A percentile compares a stretch with the other conserved stretches of the same genome.
These are phyloP conservation scores for Rugalucina vietnamica DNA, from an alignment of 2,888 invertebrate species.

Conservation along the genomic window DNA sequence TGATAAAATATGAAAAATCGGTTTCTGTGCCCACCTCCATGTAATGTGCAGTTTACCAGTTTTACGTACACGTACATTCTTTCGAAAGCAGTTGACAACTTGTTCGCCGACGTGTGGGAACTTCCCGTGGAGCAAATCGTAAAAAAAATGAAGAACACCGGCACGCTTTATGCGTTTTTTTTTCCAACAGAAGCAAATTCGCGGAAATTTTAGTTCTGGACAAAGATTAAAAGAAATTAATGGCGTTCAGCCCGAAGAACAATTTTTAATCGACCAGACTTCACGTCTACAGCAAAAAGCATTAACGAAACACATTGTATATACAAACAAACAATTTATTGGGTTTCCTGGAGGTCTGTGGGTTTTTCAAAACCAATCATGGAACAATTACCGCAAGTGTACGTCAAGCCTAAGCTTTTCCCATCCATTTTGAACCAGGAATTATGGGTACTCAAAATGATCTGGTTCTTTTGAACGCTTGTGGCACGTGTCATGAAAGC, in stretches of 20 bases:
- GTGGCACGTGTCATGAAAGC: slow-evolving; percentile 53
- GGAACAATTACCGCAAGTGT: slow-evolving; percentile 41
- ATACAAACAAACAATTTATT: slow-evolving; percentile 69
- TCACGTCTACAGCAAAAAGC: slow-evolving; percentile 52
- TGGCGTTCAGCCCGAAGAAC: background rate
- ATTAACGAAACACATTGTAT: slow-evolving; percentile 58
- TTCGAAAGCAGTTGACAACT: too few species aligned
- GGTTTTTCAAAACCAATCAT: slow-evolving; percentile 46
- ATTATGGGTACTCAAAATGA: slow-evolving; percentile 41
- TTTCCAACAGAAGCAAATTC: too few species aligned
- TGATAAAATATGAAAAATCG: too few species aligned
- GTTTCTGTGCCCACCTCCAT: too few species aligned
- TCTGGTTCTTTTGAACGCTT: slow-evolving; percentile 45
- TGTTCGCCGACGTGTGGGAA: too few species aligned
- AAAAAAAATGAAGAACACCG: too few species aligned
- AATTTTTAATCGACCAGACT: slow-evolving; percentile 22
- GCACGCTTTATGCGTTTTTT: too few species aligned
- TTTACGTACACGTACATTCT: too few species aligned
- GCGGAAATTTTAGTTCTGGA: too few species aligned
- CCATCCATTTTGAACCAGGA: slow-evolving; percentile 51
- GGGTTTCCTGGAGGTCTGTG: slow-evolving; percentile 58
- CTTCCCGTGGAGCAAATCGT: too few species aligned
- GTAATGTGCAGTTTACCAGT: too few species aligned
- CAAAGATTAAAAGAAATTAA: too few species aligned
- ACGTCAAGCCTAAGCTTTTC: slow-evolving; percentile 53